phyloP scores from a whole-genome alignment of 2,888 invertebrate species.

The Xestia ashworthii region DNA sequence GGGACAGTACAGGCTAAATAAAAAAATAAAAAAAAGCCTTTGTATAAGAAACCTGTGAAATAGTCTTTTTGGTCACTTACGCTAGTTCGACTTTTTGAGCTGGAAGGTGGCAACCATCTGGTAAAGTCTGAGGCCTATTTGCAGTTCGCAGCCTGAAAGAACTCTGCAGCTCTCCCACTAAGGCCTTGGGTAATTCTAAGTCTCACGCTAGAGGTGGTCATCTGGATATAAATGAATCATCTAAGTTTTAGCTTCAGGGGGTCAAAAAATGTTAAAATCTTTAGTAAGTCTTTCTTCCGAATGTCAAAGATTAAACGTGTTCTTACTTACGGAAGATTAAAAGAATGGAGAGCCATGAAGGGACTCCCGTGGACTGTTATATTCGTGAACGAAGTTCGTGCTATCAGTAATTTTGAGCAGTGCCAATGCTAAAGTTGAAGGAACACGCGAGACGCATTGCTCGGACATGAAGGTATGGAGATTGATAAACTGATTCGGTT shows the following conservation, averaged over 20 bases:
- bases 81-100: neutral
- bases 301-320: neutral
- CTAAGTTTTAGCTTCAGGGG: neutral
- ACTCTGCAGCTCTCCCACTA: neutral
- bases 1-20: no score
- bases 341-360: neutral
- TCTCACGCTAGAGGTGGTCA: neutral
- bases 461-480: conserved; percentile 30
- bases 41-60: no score
- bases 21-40: no score
- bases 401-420: conserved; percentile 41
- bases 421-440: conserved; percentile 40
- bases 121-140: neutral
- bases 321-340: neutral
- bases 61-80: no score
- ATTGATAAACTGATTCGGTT: conserved; percentile 21
- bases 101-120: neutral
- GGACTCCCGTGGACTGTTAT: neutral
- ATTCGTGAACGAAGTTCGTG: conserved; percentile 41
- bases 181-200: neutral
- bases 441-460: conserved; percentile 43
- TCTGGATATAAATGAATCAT: neutral
- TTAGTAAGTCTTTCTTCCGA: neutral
- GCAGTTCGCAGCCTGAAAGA: neutral
- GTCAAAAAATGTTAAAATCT: neutral